Evolutionary conservation across 2,797 vertebrate species (phyloP), one percentile per base, ranked within the genome.

Genomic region (Pseudomugil tenellus): DNA sequence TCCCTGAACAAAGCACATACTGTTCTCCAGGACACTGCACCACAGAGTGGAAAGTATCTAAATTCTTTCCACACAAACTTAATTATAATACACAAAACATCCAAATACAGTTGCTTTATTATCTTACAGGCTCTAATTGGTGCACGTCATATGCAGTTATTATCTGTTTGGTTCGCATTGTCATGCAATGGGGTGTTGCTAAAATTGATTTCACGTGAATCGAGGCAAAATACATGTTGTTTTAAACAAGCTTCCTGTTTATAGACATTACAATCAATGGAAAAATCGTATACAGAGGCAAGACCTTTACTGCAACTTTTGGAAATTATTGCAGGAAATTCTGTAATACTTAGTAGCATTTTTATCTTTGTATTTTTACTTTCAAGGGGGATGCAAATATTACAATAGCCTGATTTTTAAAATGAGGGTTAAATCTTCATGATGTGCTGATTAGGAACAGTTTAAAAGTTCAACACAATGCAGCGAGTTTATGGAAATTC

Each of bases 1-100:
- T 70, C 13, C 12, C 19, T 4, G 49, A 72, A 85, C 52, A 84
- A 32, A 72, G 63, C 2, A 41, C 3, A 8, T 0, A 26, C 59
- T 79, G 69, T 77, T 75, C 69, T 73, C 64, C 21, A 14, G 6
- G 10, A 56, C 28, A 23, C 1, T 23, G 21, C 17, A 35, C 28
- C 28, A 63, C 32, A 13, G 51, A 54, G 31, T 32, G 14, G 13
- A 60, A 16, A 3, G 23, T 34, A 31, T 19, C 16, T 28, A 31
- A 52, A 16, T 52, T 52, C 12, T 25, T 23, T 11, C 46, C 1
- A 23, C 46, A 49, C 3, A 23, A 49, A 49, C n/a, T 49, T 13
- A 23, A 10, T 48, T 48, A 10, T 21, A 21, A 23, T 13, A 49
- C 9, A 21, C 21, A 49, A 49, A 49, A 12, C 11, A 23, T 49